Base-by-base conservation (phyloP, 2,113 vertebrate species). In the Passer domesticus region DNA sequence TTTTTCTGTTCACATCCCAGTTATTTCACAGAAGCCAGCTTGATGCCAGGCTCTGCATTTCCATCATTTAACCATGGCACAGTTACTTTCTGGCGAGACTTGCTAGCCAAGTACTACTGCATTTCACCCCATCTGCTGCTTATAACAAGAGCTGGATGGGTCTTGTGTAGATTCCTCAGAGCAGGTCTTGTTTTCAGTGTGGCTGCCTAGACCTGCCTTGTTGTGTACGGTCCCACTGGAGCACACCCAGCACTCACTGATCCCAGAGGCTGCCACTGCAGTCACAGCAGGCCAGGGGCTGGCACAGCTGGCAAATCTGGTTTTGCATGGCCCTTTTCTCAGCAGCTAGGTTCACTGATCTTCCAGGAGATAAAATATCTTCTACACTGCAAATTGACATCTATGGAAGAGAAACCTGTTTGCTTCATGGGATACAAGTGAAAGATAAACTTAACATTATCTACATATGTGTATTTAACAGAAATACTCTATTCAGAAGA, bases 201-300 rank as follows among this genome's bases (percentile, higher is more conserved):
- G 46, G 16, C 41, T 74, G 49, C 41, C 28, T 39, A 41, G 59
- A 24, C 58, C 28, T 78, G 64, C 46, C 35, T 68, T 0, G 7
- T 19, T 52, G 49, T 55, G 19, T 23, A 4, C 1, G 6, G 30
- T 68, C 43, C 47, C 2, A 0, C 0, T 2, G 10, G 31, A 63
- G 58, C 63, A 55, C 37, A 41, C 5, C 31, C 0, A 0, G 24
- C 2, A 1, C 47, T 13, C 1, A 1, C 43, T 44, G 15, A 23
- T 67, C 31, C 78, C 77, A 44, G 58, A 72, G 63, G 10, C 59
- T 85, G 70, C 17, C 13, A 3, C 76, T 43, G 66, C 43, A 67
- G 67, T 49, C 44, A 21, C 68, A 49, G 43, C 37, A 49, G 76
- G 31, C 13, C 52, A 35, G 0, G 0, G 20, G 41, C 67, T 66